Base-by-base conservation (phyloP, 2,888 invertebrate species). In the Lepidocyrtoides sp. region DNA sequence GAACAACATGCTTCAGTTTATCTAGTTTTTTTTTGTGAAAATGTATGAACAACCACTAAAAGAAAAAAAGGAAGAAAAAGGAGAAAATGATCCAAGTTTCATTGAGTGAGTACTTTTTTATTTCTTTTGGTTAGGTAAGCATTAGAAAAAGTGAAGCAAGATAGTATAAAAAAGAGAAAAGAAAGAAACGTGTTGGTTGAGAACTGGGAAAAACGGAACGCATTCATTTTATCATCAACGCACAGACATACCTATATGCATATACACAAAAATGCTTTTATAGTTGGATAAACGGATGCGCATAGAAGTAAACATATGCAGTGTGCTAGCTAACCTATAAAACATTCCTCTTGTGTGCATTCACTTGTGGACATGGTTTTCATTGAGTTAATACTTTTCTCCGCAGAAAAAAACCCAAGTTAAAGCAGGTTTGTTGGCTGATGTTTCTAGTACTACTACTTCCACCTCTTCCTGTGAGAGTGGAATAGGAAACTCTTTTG, bases 11-110 rank as follows among this genome's bases (percentile, higher is more conserved):
- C 14, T 14, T 66, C 32, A 32, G 66, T 44, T 57, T 77, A 17
- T 20, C 66, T 83, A 20, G 20, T 23, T 60, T 23, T 26, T 4
- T n/a, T n/a, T n/a, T 2, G 2, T 14, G 14, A 17, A 17, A 10
- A 17, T n/a, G 1, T 51, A 51, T 17, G n/a, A 4, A 51, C 12
- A 36, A 69, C 10, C 4, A 63, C 26, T 2, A 23, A 63, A 5
- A 63, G 17, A 63, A 10, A 63, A 23, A 12, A 36, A 72, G 23
- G 48, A 48, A 44, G n/a, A 41, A 69, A 83, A 75, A 17, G 60
- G 17, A 54, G 79, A 44, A 87, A 88, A 88, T 88, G 81, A 69
- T 81, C 81, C 81, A 69, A 72, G 23, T 72, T 89, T 89, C 88
- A 72, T 57, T 48, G 75, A 72, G 44, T 29, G 69, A 69, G 41